These are phyloP conservation scores for Rhamnusium bicolor DNA, from an alignment of 2,888 invertebrate species.

Conservation along the genomic window DNA sequence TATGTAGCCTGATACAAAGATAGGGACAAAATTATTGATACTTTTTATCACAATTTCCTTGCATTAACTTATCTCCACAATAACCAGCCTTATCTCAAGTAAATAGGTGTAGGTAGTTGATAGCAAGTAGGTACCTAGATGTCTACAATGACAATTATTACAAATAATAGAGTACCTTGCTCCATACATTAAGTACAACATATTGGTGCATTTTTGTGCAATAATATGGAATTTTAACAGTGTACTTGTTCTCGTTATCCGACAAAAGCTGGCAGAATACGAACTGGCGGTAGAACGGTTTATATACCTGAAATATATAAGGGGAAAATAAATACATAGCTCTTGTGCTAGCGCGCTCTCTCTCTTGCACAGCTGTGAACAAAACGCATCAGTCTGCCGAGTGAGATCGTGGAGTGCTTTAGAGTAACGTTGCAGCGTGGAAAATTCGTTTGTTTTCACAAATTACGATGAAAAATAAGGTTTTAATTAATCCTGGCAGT, in stretches of 20 bases:
- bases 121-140: no score
- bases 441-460: slow-evolving; percentile 54
- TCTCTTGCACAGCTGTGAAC: slow-evolving; percentile 70
- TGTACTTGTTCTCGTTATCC: slow-evolving; percentile 60
- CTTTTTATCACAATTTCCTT: slow-evolving; percentile 8
- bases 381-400: slow-evolving; percentile 72
- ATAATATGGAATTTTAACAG: slow-evolving; percentile 59
- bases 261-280: slow-evolving; percentile 65
- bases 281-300: slow-evolving; percentile 67
- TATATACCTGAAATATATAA: slow-evolving; percentile 68
- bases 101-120: no score
- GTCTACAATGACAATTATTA: no score
- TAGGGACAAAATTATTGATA: no score
- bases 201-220: slow-evolving; percentile 35
- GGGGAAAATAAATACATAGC: slow-evolving; percentile 69
- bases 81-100: background rate
- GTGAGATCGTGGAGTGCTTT: slow-evolving; percentile 66
- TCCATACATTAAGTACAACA: background rate
- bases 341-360: slow-evolving; percentile 63
- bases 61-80: slow-evolving; percentile 1
- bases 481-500: slow-evolving; percentile 34
- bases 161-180: background rate
- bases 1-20: no score
- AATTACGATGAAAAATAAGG: slow-evolving; percentile 51
- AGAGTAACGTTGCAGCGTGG: slow-evolving; percentile 55